phyloP scores from a whole-genome alignment of 1,140 invertebrate species.

The Drosophila guanche region DNA sequence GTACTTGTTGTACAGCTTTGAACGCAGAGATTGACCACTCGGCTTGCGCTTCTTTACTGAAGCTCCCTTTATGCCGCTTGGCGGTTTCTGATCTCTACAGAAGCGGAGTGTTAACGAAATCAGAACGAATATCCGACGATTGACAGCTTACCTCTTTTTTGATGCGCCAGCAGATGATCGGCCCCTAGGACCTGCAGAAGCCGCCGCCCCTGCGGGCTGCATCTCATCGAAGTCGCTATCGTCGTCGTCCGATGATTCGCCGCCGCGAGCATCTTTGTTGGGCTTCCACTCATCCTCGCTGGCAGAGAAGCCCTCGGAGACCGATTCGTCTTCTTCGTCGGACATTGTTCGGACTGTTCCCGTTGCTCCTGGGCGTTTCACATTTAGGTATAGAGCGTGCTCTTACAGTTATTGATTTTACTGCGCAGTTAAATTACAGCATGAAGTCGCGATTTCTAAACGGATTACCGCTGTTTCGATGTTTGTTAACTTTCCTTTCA shows the following conservation, averaged over 20 bases:
- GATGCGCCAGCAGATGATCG: conserved; percentile 45
- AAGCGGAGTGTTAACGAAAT: neutral
- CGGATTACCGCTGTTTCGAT: neutral
- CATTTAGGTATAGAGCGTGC: conserved; percentile 57
- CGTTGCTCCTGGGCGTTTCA: conserved; percentile 39
- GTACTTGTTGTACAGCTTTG: conserved; percentile 80
- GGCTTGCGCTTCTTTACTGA: conserved; percentile 75
- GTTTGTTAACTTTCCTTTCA: conserved; percentile 8
- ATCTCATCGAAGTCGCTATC: conserved; percentile 77
- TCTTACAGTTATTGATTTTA: conserved; percentile 80
- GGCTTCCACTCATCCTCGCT: conserved; percentile 82
- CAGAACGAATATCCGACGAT: neutral
- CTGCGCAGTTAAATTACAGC: conserved; percentile 65
- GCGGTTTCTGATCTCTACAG: conserved; percentile 57
- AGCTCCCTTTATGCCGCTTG: conserved; percentile 63
- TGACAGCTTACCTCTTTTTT: conserved; percentile 48
- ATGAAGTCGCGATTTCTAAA: neutral
- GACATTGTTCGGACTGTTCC: conserved; percentile 63
- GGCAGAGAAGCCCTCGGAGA: conserved; percentile 79
- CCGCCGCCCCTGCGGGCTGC: conserved; percentile 20
- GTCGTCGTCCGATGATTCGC: conserved; percentile 78
- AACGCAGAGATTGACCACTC: conserved; percentile 73
- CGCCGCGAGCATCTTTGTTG: conserved; percentile 65
- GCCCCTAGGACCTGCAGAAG: conserved; percentile 37
- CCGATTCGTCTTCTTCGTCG: conserved; percentile 78